Percentiles rank a stretch among this genome's conserved stretches.
phyloP scores from a whole-genome alignment of 92 coral and sea anemone genomes.

The Actinernus sp. region DNA sequence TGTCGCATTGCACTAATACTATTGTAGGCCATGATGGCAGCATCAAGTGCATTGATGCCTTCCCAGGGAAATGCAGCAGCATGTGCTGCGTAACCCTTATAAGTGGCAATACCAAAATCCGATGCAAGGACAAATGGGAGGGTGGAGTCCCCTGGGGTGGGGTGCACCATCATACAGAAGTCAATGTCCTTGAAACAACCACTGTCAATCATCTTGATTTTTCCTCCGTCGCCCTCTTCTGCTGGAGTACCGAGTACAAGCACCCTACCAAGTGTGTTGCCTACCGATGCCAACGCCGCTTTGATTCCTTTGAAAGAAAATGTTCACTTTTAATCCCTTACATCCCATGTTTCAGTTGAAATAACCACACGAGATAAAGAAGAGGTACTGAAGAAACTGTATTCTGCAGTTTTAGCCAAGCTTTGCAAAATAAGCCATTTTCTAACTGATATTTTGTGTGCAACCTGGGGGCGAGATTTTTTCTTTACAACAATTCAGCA shows the following conservation, averaged over 20 bases:
- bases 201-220: constrained; percentile 76
- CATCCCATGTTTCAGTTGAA: no score
- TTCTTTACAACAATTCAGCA: no score
- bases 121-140: constrained; percentile 51
- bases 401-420: no score
- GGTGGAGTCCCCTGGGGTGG: constrained; percentile 48
- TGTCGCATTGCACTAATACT: constrained; percentile 76
- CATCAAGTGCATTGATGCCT: constrained; percentile 91
- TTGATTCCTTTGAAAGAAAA: constrained; percentile 55
- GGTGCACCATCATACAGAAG: constrained; percentile 90
- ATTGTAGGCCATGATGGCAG: constrained; percentile 81
- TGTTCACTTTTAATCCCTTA: no score
- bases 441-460: no score
- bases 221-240: constrained; percentile 86
- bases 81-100: constrained; percentile 87
- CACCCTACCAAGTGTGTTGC: constrained; percentile 52
- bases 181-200: constrained; percentile 83
- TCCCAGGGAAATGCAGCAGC: constrained; percentile 97
- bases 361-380: no score
- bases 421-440: no score
- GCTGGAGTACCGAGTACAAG: constrained; percentile 86
- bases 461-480: no score
- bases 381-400: no score
- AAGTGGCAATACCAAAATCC: constrained; percentile 39
- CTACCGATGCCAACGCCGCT: constrained; percentile 68